phyloP scores from a whole-genome alignment of 2,113 vertebrate species.

The Lynx canadensis region DNA sequence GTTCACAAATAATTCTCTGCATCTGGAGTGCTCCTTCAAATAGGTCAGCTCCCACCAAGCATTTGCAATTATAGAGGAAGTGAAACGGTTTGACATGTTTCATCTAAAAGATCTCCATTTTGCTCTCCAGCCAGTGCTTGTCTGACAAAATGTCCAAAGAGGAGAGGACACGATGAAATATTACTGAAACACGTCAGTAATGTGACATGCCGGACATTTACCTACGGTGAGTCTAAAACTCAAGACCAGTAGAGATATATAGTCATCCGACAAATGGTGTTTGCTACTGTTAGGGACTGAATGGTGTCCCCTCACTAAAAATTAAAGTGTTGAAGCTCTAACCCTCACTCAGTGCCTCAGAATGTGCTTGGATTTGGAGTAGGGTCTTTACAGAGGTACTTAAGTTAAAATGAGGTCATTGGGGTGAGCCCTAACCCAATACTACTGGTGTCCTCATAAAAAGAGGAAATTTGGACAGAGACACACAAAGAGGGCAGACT shows the following conservation, averaged over 20 bases:
- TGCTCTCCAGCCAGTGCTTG: slow-evolving; percentile 48
- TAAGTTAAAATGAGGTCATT: slow-evolving; percentile 12
- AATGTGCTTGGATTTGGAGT: not conserved
- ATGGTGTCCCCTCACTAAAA: not conserved
- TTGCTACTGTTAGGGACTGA: not conserved
- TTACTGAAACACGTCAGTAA: not conserved
- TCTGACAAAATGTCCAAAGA: slow-evolving; percentile 47
- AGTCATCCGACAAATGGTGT: slow-evolving; percentile 5
- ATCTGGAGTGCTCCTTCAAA: slow-evolving; percentile 62
- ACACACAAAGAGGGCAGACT: not conserved
- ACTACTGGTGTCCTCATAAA: not conserved
- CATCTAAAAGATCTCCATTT: slow-evolving; percentile 60
- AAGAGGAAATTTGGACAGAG: not conserved
- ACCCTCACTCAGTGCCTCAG: not conserved
- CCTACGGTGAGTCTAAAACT: not conserved
- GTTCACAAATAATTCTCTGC: slow-evolving; percentile 54
- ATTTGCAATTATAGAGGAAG: slow-evolving; percentile 59
- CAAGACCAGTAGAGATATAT: not conserved
- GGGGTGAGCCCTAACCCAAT: not conserved
- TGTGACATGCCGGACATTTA: not conserved
- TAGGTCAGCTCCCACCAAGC: slow-evolving; percentile 49
- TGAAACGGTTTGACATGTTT: slow-evolving; percentile 65
- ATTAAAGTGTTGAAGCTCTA: not conserved
- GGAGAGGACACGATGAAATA: not conserved
- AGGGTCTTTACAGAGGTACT: not conserved